A percentile compares a stretch with the other conserved stretches of the same genome.
These are phyloP conservation scores for Ptychoptera albimana DNA, from an alignment of 2,888 invertebrate genomes.

Conservation along the genomic window DNA sequence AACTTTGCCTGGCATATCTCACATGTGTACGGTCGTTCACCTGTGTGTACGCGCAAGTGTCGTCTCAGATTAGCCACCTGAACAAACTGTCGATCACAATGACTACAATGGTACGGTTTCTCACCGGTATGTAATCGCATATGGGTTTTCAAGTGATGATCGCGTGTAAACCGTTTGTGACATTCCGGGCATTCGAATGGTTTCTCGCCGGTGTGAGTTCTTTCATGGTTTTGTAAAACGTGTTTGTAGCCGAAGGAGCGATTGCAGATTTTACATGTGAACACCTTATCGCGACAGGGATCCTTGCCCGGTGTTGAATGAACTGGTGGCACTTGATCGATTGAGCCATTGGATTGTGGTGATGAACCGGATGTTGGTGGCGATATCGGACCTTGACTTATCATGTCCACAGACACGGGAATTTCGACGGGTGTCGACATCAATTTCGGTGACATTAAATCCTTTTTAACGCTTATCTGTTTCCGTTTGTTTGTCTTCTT, in stretches of 20 bases:
- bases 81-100: slow-evolving; percentile 84
- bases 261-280: slow-evolving; percentile 76
- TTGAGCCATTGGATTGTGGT: slow-evolving; percentile 25
- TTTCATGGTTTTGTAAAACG: slow-evolving; percentile 84
- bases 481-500: slow-evolving; percentile 16
- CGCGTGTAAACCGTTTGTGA: slow-evolving; percentile 81
- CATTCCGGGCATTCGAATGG: slow-evolving; percentile 87
- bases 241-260: slow-evolving; percentile 88
- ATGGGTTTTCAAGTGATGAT: slow-evolving; percentile 87
- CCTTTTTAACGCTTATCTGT: slow-evolving; percentile 22
- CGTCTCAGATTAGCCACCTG: slow-evolving; percentile 84
- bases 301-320: slow-evolving; percentile 24
- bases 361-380: slow-evolving; percentile 39
- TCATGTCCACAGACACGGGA: slow-evolving; percentile 15
- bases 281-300: slow-evolving; percentile 59
- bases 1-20: slow-evolving; percentile 73
- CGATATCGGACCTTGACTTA: slow-evolving; percentile 30
- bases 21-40: slow-evolving; percentile 79
- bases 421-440: slow-evolving; percentile 16
- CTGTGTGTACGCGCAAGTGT: slow-evolving; percentile 80
- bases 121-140: slow-evolving; percentile 86
- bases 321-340: slow-evolving; percentile 16
- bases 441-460: slow-evolving; percentile 18
- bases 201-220: slow-evolving; percentile 89
- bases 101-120: slow-evolving; percentile 81